These are phyloP conservation scores for Pygoscelis adeliae DNA, from an alignment of 2,113 vertebrate genomes.

Conservation along the genomic window DNA sequence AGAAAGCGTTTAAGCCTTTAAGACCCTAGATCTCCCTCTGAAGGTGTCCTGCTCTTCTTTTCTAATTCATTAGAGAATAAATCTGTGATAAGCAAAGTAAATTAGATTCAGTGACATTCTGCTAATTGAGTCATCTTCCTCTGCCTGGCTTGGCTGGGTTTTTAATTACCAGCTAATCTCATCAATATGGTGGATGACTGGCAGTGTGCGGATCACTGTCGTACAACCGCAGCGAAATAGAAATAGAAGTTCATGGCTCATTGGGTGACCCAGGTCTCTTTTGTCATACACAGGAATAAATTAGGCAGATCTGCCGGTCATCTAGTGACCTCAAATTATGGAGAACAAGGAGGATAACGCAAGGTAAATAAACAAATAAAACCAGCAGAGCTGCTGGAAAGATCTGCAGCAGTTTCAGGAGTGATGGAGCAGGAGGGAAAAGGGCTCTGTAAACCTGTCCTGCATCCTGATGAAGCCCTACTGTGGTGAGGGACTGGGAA, in stretches of 20 bases:
- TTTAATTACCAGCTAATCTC: slow-evolving; percentile 97
- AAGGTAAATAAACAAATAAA: background rate
- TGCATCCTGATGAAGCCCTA: slow-evolving; percentile 35
- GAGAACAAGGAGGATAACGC: background rate
- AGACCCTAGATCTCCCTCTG: slow-evolving; percentile 56
- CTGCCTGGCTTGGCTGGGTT: slow-evolving; percentile 83
- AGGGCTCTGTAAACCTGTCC: background rate
- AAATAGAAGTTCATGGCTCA: slow-evolving; percentile 28
- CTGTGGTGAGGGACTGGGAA: background rate
- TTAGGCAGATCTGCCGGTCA: background rate
- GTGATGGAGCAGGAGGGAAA: background rate
- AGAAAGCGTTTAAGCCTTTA: slow-evolving; percentile 59
- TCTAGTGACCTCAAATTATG: slow-evolving; percentile 1
- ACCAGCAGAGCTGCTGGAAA: background rate
- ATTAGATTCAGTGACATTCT: slow-evolving; percentile 92
- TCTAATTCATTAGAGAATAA: slow-evolving; percentile 77
- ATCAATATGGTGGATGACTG: slow-evolving; percentile 86
- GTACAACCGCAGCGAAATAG: background rate
- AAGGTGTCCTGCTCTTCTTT: slow-evolving; percentile 73
- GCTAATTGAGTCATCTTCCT: slow-evolving; percentile 80
- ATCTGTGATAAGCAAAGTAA: slow-evolving; percentile 83
- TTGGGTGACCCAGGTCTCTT: slow-evolving; percentile 6
- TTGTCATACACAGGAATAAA: slow-evolving; percentile 6
- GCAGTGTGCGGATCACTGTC: slow-evolving; percentile 13
- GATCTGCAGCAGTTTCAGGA: background rate